Percentiles rank a stretch among this genome's conserved stretches.
Evolutionary conservation across 2,113 vertebrate genomes (phyloP).

Genomic region (Ciconia stormi): DNA sequence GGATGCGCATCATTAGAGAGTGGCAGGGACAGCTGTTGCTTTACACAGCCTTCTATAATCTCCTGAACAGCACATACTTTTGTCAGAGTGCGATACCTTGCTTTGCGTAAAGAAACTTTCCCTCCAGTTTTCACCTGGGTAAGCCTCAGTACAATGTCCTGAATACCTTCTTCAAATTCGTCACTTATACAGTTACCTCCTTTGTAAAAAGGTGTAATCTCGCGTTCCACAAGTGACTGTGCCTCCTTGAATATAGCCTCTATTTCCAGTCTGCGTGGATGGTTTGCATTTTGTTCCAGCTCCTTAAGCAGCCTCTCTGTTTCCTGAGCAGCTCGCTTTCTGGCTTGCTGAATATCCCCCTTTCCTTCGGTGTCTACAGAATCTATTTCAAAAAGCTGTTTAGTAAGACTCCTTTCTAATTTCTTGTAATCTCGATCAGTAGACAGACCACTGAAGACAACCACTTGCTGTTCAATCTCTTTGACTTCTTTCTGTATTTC

Average conservation of each 20-base stretch:
- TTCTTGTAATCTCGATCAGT: slow-evolving; percentile 89
- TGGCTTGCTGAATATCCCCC: slow-evolving; percentile 86
- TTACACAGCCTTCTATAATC: slow-evolving; percentile 85
- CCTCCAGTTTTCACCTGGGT: slow-evolving; percentile 95
- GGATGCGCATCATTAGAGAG: slow-evolving; percentile 88
- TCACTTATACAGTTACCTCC: slow-evolving; percentile 80
- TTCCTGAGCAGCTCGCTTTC: slow-evolving; percentile 89
- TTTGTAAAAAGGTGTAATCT: slow-evolving; percentile 81
- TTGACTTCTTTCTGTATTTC: slow-evolving; percentile 89
- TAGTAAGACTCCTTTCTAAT: slow-evolving; percentile 86
- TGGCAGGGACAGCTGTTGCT: slow-evolving; percentile 87
- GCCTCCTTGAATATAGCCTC: slow-evolving; percentile 87
- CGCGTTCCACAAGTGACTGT: slow-evolving; percentile 82
- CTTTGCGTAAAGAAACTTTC: slow-evolving; percentile 87
- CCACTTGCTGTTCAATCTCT: slow-evolving; percentile 88
- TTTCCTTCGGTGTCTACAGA: slow-evolving; percentile 92
- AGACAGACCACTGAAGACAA: slow-evolving; percentile 87
- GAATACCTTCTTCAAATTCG: slow-evolving; percentile 90
- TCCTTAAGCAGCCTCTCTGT: slow-evolving; percentile 89
- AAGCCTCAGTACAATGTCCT: slow-evolving; percentile 87
- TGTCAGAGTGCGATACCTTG: slow-evolving; percentile 88
- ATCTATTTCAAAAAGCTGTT: slow-evolving; percentile 92
- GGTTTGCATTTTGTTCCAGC: slow-evolving; percentile 91
- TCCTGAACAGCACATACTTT: slow-evolving; percentile 92
- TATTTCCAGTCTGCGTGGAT: slow-evolving; percentile 86